Conservation (phyloP, 2,888 invertebrate genomes). For the Machimus atricapillus region DNA sequence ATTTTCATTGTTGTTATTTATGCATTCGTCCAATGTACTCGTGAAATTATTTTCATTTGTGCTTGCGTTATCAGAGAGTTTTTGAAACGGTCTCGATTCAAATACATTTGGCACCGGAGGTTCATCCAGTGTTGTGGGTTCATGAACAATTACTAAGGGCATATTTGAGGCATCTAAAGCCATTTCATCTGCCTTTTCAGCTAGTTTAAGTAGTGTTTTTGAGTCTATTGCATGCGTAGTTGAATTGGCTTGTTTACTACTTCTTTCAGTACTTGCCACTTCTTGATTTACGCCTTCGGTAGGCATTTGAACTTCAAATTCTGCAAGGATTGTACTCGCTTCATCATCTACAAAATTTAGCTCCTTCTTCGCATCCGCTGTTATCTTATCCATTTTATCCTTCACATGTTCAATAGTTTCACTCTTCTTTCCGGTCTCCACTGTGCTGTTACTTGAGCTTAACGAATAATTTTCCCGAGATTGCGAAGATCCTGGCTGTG, state of each 20-base stretch:
- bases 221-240: background rate
- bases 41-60: constrained; percentile 20
- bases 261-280: background rate
- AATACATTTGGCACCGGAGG: background rate
- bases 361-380: background rate
- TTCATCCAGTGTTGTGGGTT: constrained; percentile 40
- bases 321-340: background rate
- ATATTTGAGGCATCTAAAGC: background rate
- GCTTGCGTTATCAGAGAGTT: background rate
- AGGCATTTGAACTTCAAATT: background rate
- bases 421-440: background rate
- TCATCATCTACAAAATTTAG: background rate
- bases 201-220: background rate
- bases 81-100: background rate
- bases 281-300: background rate
- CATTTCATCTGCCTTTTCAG: constrained; percentile 2
- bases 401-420: background rate
- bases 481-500: background rate
- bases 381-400: background rate
- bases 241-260: background rate
- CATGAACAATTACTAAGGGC: constrained; percentile 39
- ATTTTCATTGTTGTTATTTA: background rate
- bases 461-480: background rate
- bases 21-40: constrained; percentile 14
- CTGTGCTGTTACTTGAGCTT: background rate